Evolutionary conservation across 2,797 vertebrate species (phyloP).

Genomic region (Gadopsis marmoratus): DNA sequence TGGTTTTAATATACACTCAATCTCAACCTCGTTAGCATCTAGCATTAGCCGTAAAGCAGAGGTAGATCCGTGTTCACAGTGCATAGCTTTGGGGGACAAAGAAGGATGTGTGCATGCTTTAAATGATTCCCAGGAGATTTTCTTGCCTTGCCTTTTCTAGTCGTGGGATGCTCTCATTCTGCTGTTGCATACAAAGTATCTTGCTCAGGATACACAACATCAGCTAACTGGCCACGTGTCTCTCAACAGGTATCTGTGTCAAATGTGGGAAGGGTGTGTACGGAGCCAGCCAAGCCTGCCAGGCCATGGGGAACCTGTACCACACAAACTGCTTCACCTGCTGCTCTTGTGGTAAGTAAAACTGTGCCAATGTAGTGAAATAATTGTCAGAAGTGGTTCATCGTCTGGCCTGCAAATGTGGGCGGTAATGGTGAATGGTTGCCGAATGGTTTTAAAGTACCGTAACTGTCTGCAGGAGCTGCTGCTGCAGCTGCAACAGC

Average conservation of each 20-base stretch:
- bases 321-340: constrained; percentile 99
- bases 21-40: neutral
- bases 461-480: constrained; percentile 3
- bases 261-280: constrained; percentile 98
- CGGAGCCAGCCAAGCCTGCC: constrained; percentile 97
- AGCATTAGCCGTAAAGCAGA: neutral
- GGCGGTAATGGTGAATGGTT: too few species aligned
- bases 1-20: neutral
- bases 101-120: neutral
- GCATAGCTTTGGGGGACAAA: neutral
- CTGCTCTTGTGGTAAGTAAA: constrained; percentile 96
- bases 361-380: neutral
- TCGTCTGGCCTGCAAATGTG: neutral
- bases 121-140: neutral
- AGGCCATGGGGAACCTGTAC: constrained; percentile 98
- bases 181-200: neutral
- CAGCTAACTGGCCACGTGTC: constrained; percentile 42
- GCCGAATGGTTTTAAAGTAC: neutral
- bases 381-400: neutral
- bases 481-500: constrained; percentile 19
- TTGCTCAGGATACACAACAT: neutral
- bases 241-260: constrained; percentile 94
- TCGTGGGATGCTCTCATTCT: constrained; percentile 9
- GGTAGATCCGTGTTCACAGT: neutral
- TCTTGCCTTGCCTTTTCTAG: neutral